Evolutionary conservation across 1,140 invertebrate genomes (phyloP).

Genomic region (Panulirus ornatus): DNA sequence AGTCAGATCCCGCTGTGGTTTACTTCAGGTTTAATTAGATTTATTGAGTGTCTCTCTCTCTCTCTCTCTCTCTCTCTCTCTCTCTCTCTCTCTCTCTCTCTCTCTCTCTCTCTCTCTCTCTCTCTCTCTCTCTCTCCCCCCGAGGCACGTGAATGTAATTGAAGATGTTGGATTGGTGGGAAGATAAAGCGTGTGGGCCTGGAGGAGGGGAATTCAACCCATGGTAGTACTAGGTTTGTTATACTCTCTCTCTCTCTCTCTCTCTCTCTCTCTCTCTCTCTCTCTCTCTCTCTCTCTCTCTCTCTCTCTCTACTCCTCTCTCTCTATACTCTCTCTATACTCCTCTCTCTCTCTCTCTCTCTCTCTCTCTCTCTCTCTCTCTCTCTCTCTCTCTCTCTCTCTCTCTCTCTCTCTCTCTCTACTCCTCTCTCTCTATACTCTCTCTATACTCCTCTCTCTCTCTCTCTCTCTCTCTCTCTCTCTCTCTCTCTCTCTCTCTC

Average conservation of each 20-base stretch:
- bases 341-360: not conserved
- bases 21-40: too few species aligned
- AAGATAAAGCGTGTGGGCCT: too few species aligned
- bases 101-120: too few species aligned
- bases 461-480: slow-evolving; percentile 7
- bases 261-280: not conserved
- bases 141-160: too few species aligned
- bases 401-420: not conserved
- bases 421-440: not conserved
- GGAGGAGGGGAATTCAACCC: too few species aligned
- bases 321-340: not conserved
- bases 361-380: not conserved
- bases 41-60: too few species aligned
- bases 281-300: slow-evolving; percentile 7
- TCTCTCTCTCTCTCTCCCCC: too few species aligned
- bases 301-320: not conserved
- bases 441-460: not conserved
- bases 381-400: not conserved
- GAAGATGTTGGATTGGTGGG: too few species aligned
- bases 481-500: slow-evolving; percentile 7
- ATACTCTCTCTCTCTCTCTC: not conserved
- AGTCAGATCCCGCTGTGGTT: too few species aligned
- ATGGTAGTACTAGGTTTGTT: too few species aligned
- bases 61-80: too few species aligned
- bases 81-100: too few species aligned